Conservation (phyloP, 1,140 invertebrate species). For the Maconellicoccus hirsutus region DNA sequence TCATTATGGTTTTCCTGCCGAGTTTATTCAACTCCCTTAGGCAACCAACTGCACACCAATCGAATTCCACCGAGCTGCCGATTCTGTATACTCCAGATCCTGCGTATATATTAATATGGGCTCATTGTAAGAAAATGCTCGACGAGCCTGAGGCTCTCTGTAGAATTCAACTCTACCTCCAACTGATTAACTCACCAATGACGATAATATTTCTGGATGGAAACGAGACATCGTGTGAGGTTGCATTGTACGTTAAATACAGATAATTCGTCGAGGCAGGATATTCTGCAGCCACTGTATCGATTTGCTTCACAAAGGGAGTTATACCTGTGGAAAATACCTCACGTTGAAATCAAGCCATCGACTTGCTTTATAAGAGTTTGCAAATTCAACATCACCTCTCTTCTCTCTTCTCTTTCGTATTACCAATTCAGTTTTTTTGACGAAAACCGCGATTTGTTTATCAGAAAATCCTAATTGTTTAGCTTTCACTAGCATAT, state of each 20-base stretch:
- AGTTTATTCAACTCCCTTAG: conserved; percentile 78
- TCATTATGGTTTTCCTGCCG: conserved; percentile 87
- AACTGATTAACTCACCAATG: conserved; percentile 41
- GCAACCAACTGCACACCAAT: conserved; percentile 98
- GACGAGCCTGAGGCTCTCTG: too few relatives aligned
- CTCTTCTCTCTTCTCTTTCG: conserved; percentile 56
- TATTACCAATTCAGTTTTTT: conserved; percentile 73
- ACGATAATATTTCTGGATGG: conserved; percentile 69
- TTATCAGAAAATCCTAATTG: conserved; percentile 94
- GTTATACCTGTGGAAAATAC: conserved; percentile 42
- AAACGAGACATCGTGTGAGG: conserved; percentile 74
- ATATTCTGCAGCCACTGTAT: conserved; percentile 99
- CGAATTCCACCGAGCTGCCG: conserved; percentile 98
- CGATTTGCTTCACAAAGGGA: conserved; percentile 95
- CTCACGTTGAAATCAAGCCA: not conserved
- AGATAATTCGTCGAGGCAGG: conserved; percentile 96
- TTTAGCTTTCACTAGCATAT: conserved; percentile 69
- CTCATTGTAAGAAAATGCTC: too few relatives aligned
- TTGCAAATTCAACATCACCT: too few relatives aligned
- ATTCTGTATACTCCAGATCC: conserved; percentile 97
- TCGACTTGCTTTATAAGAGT: too few relatives aligned
- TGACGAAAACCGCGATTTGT: conserved; percentile 79
- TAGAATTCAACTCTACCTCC: too few relatives aligned
- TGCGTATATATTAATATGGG: conserved; percentile 27
- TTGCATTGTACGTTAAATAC: conserved; percentile 92